phyloP scores from a whole-genome alignment of 2,797 vertebrate genomes.

The Denticeps clupeoides region DNA sequence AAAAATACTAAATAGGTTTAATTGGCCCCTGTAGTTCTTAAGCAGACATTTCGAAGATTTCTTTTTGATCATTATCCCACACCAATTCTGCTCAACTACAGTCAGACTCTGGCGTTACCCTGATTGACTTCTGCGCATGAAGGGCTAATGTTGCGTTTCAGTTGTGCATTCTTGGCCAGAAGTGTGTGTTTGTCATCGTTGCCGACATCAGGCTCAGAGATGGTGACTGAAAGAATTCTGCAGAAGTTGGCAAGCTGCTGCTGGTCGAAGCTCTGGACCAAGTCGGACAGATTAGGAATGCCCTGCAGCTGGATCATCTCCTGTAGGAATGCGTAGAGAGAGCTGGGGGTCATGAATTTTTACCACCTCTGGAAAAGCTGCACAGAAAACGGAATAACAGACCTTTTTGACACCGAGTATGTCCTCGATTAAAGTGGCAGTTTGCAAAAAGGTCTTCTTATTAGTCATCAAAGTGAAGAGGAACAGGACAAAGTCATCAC shows the following conservation, averaged over 20 bases:
- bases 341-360: too few relatives aligned
- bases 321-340: conserved; percentile 45
- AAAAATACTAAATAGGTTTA: not conserved
- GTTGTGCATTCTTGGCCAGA: conserved; percentile 90
- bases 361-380: not conserved
- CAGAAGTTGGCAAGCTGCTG: conserved; percentile 98
- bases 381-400: conserved; percentile 13
- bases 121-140: conserved; percentile 93
- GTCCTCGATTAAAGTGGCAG: conserved; percentile 93
- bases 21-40: too few relatives aligned
- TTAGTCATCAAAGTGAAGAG: conserved; percentile 97
- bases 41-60: too few relatives aligned
- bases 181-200: conserved; percentile 1
- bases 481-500: conserved; percentile 93
- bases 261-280: conserved; percentile 96
- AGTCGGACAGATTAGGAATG: conserved; percentile 80
- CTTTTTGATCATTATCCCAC: too few relatives aligned
- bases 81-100: too few relatives aligned
- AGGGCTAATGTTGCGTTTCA: conserved; percentile 79
- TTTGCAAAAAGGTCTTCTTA: conserved; percentile 96
- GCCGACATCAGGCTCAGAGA: conserved; percentile 26
- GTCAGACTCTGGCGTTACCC: too few relatives aligned
- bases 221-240: conserved; percentile 88
- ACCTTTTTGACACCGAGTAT: conserved; percentile 97
- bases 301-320: conserved; percentile 96